Base-by-base conservation (phyloP, 2,888 invertebrate species). In the Cryptus viduatorius region DNA sequence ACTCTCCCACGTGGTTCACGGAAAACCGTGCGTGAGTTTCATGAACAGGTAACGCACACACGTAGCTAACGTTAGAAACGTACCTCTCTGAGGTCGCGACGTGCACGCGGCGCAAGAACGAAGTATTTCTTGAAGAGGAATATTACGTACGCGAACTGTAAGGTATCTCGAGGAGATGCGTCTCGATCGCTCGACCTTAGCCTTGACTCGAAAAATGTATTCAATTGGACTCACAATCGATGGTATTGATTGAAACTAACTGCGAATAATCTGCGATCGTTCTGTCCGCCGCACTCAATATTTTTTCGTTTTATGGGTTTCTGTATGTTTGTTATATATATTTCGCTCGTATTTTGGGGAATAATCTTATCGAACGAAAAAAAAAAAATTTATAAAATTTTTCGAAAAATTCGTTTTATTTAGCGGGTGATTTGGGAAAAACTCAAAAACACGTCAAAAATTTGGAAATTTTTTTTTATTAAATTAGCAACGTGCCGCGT, bases 1-100 rank as follows among this genome's bases (percentile, higher is more conserved):
- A 0, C 24, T 76, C 72, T 84, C 83, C 80, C 83, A 84, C 83
- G 83, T 80, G 68, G 61, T 76, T 19, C 29, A 16, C 31, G 19
- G 48, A 67, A 77, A 72, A 72, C 71, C 83, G 72, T 78, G 68
- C 53, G 29, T 37, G 53, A 64, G 56, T 83, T 75, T 79, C 68
- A 53, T 42, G 73, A 68, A 64, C 82, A 75, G 82, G 78, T 82
- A 82, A 24, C 24, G 67, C 68, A 50, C 24, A 65, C 24, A 61
- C 61, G 31, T 31, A 61, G 29, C 31, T 37, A 14, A 65, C 75
- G 50, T 76, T 76, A 53, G 42, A 76, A 76, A 53, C 37, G 75
- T 42, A 16, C 37, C 37, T 37, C 5, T 37, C 73, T 64, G 31
- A 31, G 46, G 61, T 61, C 48, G 46, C 44, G 31, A 48, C 44